Evolutionary conservation across 2,797 vertebrate species (phyloP), one percentile per base, ranked within the genome.

Genomic region (Pseudochaenichthys georgianus): DNA sequence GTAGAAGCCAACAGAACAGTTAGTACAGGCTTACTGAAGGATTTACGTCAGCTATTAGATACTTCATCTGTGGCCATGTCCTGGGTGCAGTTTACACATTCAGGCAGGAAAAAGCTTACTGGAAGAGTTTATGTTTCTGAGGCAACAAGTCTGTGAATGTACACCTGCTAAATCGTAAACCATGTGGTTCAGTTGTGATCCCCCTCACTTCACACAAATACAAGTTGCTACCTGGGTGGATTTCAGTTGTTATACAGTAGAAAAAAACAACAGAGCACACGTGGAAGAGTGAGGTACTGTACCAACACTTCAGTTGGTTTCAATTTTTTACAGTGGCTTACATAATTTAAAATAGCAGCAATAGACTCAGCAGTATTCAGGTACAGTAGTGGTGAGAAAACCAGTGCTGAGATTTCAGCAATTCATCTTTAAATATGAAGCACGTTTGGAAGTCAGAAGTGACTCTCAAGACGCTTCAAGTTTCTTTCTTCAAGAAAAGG

Each of bases 1-100:
- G 43, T 4, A 19, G 13, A 83, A 28, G 47, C 65, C 34, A 65
- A 66, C 19, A 62, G 62, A 74, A n/a, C 13, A 47, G 64, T 53
- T 52, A 60, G 70, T 65, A 67, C 19, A 31, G 47, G 51, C 13
- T 53, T 64, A 7, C 61, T 69, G 13, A 47, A 73, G 16, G 31
- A 8, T 61, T 59, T 15, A 75, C 9, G 13, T 54, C 23, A 51
- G 57, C 31, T 41, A 13, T 55, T 19, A 64, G n/a, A 50, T n/a
- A 46, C 38, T 45, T 67, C 31, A 72, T 78, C 34, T 55, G 11
- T 54, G 42, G 19, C 13, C 13, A 57, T 43, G 42, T 71, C 10
- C 9, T 38, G 10, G 51, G 17, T 64, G 10, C 31, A 34, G 34
- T 65, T 64, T 57, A 59, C 31, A 43, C 47, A 23, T 41, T 42